Evolutionary conservation across 1,140 invertebrate genomes (phyloP).

Genomic region (Dinoponera quadriceps): DNA sequence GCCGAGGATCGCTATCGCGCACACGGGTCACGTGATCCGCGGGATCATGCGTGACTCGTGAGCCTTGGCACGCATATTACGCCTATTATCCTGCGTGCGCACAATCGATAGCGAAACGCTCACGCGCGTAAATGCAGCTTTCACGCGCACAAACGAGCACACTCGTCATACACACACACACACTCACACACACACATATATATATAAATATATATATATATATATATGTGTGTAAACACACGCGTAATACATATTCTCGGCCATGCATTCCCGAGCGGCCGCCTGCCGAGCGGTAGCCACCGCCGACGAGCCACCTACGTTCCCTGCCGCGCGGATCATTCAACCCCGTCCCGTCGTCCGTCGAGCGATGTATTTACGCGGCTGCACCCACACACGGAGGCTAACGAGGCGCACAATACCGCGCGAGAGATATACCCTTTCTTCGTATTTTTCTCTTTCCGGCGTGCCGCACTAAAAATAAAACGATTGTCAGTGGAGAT

Average conservation of each 20-base stretch:
- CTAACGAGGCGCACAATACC: conserved; percentile 56
- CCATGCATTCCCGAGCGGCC: conserved; percentile 46
- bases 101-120: conserved; percentile 63
- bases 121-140: conserved; percentile 39
- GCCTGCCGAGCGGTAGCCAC: conserved; percentile 59
- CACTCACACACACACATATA: no score
- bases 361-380: conserved; percentile 27
- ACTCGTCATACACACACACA: background rate
- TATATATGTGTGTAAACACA: no score
- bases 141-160: background rate
- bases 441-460: background rate
- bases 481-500: conserved; percentile 4
- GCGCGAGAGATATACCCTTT: background rate
- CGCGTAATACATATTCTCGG: no score
- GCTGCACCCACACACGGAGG: conserved; percentile 63
- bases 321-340: conserved; percentile 48
- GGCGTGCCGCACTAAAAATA: conserved; percentile 40
- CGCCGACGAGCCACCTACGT: conserved; percentile 58
- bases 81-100: conserved; percentile 43
- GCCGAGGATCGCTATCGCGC: conserved; percentile 16
- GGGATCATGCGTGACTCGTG: conserved; percentile 67
- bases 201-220: no score
- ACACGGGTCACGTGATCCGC: conserved; percentile 63
- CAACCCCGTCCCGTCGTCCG: conserved; percentile 34
- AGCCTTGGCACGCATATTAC: conserved; percentile 72